Evolutionary conservation across 2,113 vertebrate genomes (phyloP).

Genomic region (Pseudolaguvia tuberculata): DNA sequence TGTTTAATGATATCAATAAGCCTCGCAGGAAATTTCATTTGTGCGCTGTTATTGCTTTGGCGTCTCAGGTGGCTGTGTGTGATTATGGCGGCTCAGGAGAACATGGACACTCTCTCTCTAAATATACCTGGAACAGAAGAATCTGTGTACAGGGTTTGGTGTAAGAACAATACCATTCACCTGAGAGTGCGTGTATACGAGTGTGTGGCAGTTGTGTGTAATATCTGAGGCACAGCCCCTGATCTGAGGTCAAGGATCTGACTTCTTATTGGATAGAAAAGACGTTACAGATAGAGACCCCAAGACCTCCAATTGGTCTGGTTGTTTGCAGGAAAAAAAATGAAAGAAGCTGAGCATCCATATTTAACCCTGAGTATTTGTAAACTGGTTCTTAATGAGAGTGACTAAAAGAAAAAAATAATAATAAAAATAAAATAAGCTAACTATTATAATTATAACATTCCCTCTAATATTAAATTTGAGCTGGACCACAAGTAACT

Average conservation of each 20-base stretch:
- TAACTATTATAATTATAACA: neutral
- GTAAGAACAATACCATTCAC: neutral
- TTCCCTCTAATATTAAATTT: conserved; percentile 1
- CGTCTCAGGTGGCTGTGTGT: conserved; percentile 68
- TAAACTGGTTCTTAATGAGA: too few relatives aligned
- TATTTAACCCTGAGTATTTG: neutral
- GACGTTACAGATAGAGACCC: conserved; percentile 2
- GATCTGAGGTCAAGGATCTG: neutral
- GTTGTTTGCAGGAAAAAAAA: neutral
- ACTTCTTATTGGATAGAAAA: conserved; percentile 37
- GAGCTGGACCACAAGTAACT: neutral
- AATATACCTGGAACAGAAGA: neutral
- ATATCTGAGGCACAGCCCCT: neutral
- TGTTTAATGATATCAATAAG: conserved; percentile 82
- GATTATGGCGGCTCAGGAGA: conserved; percentile 50
- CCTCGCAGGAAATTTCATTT: conserved; percentile 75
- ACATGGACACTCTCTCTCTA: conserved; percentile 24
- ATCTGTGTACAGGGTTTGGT: neutral
- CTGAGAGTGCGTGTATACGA: neutral
- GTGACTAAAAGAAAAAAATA: too few relatives aligned
- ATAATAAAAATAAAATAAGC: conserved; percentile 22
- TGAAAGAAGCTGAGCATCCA: too few relatives aligned
- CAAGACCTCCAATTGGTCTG: conserved; percentile 5
- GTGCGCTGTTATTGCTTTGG: conserved; percentile 70
- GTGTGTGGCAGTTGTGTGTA: neutral